Base-by-base conservation (phyloP, 1,140 invertebrate genomes). In the Hycleus cichorii region DNA sequence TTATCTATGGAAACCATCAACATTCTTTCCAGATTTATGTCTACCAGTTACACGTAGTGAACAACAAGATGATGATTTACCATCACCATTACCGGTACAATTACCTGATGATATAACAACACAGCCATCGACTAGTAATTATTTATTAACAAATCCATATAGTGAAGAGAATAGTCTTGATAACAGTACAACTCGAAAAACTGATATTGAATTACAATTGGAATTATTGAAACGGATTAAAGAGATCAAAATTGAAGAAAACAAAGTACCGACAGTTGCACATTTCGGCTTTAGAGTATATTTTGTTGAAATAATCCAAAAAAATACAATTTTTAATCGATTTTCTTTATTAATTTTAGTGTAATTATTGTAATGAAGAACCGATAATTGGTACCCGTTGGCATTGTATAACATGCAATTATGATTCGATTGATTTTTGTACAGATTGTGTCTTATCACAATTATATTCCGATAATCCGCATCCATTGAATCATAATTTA, bases 11-110 rank as follows among this genome's bases (percentile, higher is more conserved):
- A 75, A 73, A 50, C 79, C 83, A 60, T 89, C 89, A 0, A 92
- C 90, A 26, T 93, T 93, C 64, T 89, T 93, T 62, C 87, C 89
- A 0, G 82, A 88, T 58, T 77, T 89, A 18, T 83, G 86, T 72
- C 77, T 83, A 10, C 79, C 81, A 39, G 77, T 84, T 6, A 75
- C 76, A 61, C 83, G 83, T 80, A 70, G 75, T 25, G 68, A 72
- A 38, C 25, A 71, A 76, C n/a, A 18, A 18, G 18, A 18, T 18
- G 74, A 79, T 48, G 72, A 74, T 47, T 66, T 70, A 53, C 52
- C 69, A 60, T 61, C 69, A 38, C 70, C 71, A 3, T 69, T 67
- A 32, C 27, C 42, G 8, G 45, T 32, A 32, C 32, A 53, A 46
- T 18, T 27, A 46, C 26, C 24, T 32, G 44, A 43, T 3, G 26